Base-by-base conservation (phyloP, 1,140 invertebrate genomes). In the Chironomus tepperi region DNA sequence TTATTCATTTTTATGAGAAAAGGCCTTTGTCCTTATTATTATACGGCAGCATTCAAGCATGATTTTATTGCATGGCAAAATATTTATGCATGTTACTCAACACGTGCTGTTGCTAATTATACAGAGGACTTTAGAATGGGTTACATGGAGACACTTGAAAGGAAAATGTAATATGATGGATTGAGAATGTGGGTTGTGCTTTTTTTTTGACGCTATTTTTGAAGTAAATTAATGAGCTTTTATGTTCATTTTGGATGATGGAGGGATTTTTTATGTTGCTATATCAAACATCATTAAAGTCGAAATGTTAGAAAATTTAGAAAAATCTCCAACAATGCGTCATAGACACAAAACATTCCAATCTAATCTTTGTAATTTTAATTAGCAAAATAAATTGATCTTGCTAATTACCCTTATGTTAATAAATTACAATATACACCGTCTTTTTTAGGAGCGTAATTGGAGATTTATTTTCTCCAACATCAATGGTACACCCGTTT, bases 41-140 rank as follows among this genome's bases (percentile, higher is more conserved):
- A 82, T 74, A 82, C 81, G 0, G 80, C 80, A 72, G 76, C 80
- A 1, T 82, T 82, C 34, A 80, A 81, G 67, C 78, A 80, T 76
- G 78, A 80, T 0, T 82, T 82, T 73, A 80, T 80, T 43, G 81
- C 81, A 0, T 15, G 67, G n/a, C 24, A 73, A 15, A 73, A 73
- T 42, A 74, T 74, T 34, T 9, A 18, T 9, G 18, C 9, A 42
- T 76, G 75, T 73, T 8, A 18, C 2, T 24, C 75, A 12, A 57
- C n/a, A 3, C 24, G 34, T 7, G 6, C 10, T 16, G 75, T 74
- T 7, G 42, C 2, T 42, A 34, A 42, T 76, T 76, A 74, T 70
- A 70, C 75, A 12, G 24, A 74, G 16, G 24, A 57, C 64, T 76
- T 73, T 65, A 76, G 73, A 76, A 76, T 76, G 75, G 75, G 75